Conservation (phyloP, 1,140 invertebrate species). For the Trichoplusia ni region DNA sequence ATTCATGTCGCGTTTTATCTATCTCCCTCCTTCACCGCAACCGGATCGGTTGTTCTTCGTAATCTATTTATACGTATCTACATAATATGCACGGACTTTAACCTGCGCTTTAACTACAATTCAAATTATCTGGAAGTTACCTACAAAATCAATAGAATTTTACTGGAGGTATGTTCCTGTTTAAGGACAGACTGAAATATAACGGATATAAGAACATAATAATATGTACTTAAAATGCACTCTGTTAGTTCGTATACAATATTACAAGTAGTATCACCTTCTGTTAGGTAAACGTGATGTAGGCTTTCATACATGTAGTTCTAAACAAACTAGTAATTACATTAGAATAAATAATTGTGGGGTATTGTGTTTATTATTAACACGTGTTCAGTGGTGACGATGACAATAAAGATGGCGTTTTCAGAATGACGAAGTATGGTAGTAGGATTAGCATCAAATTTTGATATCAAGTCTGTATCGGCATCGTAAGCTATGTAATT, state of each 20-base stretch:
- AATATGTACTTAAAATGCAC: too few species aligned
- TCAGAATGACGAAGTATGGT: neutral
- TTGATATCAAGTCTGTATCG: constrained; percentile 39
- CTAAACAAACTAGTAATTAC: too few species aligned
- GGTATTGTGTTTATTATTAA: neutral
- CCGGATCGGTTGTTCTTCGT: constrained; percentile 79
- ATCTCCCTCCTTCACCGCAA: constrained; percentile 80
- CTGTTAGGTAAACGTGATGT: too few species aligned
- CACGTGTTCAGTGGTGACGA: neutral
- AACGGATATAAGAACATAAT: too few species aligned
- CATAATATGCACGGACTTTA: constrained; percentile 74
- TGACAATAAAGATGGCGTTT: neutral
- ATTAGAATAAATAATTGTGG: too few species aligned
- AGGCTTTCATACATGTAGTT: too few species aligned
- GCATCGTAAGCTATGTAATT: constrained; percentile 60
- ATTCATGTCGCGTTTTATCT: constrained; percentile 81
- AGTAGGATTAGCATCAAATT: constrained; percentile 7
- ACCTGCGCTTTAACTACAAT: constrained; percentile 57
- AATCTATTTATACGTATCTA: constrained; percentile 79
- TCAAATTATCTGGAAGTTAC: constrained; percentile 13
- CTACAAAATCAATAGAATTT: neutral
- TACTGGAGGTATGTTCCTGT: too few species aligned
- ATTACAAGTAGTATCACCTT: too few species aligned
- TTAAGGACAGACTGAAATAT: too few species aligned
- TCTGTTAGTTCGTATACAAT: too few species aligned